Conservation (phyloP, 2,888 invertebrate genomes). For the Mythimna vitellina region DNA sequence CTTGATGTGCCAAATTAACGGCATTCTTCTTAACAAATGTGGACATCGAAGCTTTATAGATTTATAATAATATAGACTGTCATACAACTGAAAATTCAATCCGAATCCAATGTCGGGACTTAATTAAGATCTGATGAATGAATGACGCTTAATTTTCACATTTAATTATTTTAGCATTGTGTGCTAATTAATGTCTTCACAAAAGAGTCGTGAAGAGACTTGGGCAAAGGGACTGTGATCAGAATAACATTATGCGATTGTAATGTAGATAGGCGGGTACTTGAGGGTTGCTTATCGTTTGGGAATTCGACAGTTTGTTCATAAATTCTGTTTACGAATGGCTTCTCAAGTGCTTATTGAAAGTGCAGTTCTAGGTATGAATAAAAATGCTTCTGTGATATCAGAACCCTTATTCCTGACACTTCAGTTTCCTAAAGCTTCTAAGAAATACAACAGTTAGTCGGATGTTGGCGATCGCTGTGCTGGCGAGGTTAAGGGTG, state of each 20-base stretch:
- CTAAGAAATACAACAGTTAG: no score
- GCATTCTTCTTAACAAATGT: not conserved
- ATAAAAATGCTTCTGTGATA: conserved; percentile 23
- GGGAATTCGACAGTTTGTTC: conserved; percentile 27
- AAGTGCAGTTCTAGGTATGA: not conserved
- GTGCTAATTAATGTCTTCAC: conserved; percentile 69
- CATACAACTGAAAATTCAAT: conserved; percentile 48
- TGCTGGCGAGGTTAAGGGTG: no score
- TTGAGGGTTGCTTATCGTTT: conserved; percentile 24
- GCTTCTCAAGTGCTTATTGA: conserved; percentile 10
- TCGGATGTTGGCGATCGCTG: no score
- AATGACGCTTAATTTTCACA: conserved; percentile 67
- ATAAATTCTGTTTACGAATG: conserved; percentile 11
- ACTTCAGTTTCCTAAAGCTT: conserved; percentile 7
- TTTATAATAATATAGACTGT: conserved; percentile 25
- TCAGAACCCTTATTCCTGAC: not conserved
- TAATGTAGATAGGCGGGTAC: conserved; percentile 31
- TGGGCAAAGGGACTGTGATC: conserved; percentile 66
- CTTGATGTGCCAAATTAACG: not conserved
- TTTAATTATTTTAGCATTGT: conserved; percentile 73
- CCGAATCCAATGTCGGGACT: conserved; percentile 50
- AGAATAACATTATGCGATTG: conserved; percentile 58
- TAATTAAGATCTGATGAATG: conserved; percentile 68
- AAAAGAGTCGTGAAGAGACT: conserved; percentile 64
- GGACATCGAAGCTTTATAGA: conserved; percentile 7